Evolutionary conservation across 2,797 vertebrate species (phyloP), one percentile per base, ranked within the genome.

Genomic region (Myotis vivesi): DNA sequence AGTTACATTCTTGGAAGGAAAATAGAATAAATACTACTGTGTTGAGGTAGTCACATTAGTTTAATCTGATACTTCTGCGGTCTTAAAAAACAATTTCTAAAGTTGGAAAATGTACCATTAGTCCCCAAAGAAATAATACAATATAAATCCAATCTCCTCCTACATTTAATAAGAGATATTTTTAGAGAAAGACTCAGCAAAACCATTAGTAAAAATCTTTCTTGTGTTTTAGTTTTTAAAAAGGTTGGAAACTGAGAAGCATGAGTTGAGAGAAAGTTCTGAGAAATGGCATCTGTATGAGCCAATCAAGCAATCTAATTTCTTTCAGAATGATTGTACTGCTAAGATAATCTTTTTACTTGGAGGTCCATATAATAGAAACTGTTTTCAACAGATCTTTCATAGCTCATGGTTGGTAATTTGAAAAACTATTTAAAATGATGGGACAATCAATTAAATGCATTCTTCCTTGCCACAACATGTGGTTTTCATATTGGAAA

Each of bases 41-140:
- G 84, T 90, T 97, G 90, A 96, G 91, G 96, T 96, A 96, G 94
- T 97, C 55, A n/a, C 94, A 95, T 79, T 17, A 73, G 41, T 92
- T 91, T 95, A 96, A 97, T 97, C 93, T 95, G 97, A 97, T 97
- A 97, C 93, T 94, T 96, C 64, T 96, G 97, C 0, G 97, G 96
- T 96, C 91, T 97, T 96, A 91, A 94, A 96, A 97, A 97, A 96
- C 91, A 95, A 96, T 94, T 97, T 97, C 81, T 94, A 68, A 94
- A 96, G 96, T 92, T 95, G 97, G 91, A 97, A 97, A 97, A 96
- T 94, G 96, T 94, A 88, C 88, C 87, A 95, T 75, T 96, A 92
- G 72, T 96, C 96, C 96, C 94, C 84, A 97, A 80, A 97, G 87
- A 96, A 97, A 96, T 87, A 91, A 91, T 69, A 89, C 33, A 88